Base-by-base conservation (phyloP, 2,797 vertebrate species). In the Mormyrops boulengeri region DNA sequence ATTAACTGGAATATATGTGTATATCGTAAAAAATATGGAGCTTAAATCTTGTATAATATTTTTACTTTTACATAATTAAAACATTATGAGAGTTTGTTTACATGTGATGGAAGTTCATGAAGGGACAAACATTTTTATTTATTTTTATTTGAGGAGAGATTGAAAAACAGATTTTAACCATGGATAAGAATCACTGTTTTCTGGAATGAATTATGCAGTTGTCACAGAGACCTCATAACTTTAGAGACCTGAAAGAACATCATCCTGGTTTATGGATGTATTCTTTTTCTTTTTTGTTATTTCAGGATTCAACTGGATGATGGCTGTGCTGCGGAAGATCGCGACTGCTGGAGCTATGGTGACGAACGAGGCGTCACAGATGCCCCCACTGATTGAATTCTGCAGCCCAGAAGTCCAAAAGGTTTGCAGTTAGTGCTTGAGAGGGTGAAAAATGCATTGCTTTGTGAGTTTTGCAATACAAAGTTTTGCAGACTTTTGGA, bases 221-320 rank as follows among this genome's bases (percentile, higher is more conserved):
- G 22, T 11, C 22, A 66, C 22, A 22, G 60, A 30, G 60, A 22
- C 60, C 60, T 26, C 60, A 66, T 66, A 26, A 26, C 60, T 11
- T 66, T 30, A 66, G 9, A 12, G 60, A 8, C 8, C 22, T 26
- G 22, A 66, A 26, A 62, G 57, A 66, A 66, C 60, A 30, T 3
- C 60, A 30, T 26, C 60, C 3, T 66, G 62, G 4, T 30, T 66
- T 30, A 30, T 66, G 62, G 62, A 26, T 30, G 62, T 12, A 26
- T 22, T 26, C 3, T 60, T 57, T 66, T 66, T 30, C 2, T 9
- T 9, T 66, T 66, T 62, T 30, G 22, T 66, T 84, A 3, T 84
- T 44, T 44, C 89, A 96, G 95, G 95, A 6, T 96, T 95, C 90
- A 96, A 96, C 93, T 96, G 95, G 95, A 95, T 95, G 94, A 91